Conservation (phyloP, 2,888 invertebrate genomes). For the Phymatocera aterrima region DNA sequence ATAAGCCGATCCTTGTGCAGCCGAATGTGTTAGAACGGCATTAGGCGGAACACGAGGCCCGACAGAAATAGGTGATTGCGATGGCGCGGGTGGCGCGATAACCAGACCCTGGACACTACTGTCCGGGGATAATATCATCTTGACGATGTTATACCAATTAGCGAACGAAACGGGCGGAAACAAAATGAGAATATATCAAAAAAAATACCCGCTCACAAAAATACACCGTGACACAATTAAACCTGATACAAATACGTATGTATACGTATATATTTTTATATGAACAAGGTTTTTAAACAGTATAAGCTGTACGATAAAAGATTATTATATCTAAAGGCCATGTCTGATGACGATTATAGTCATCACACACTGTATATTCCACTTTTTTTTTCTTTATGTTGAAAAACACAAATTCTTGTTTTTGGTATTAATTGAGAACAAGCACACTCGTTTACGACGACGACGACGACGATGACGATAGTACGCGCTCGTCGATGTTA, state of each 20-base stretch:
- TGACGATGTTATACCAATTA: conserved; percentile 47
- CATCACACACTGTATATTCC: neutral
- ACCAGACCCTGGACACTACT: conserved; percentile 78
- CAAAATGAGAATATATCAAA: neutral
- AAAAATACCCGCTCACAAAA: neutral
- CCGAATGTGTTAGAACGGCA: conserved; percentile 42
- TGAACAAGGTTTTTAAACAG: neutral
- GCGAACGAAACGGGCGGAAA: neutral
- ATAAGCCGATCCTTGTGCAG: conserved; percentile 55
- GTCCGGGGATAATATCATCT: conserved; percentile 83
- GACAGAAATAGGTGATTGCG: conserved; percentile 74
- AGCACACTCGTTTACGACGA: no score
- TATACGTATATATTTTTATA: no score
- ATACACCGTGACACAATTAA: neutral
- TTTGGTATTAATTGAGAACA: no score
- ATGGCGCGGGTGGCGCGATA: conserved; percentile 74
- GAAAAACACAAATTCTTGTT: no score
- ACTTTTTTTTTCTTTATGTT: neutral
- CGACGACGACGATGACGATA: no score
- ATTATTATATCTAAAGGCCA: neutral
- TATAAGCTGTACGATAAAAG: neutral
- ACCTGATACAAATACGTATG: neutral
- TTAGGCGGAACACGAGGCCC: conserved; percentile 51
- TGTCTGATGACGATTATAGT: neutral
- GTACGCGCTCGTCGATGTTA: no score